Conservation (phyloP, 1,140 invertebrate species). For the Apis cerana region DNA sequence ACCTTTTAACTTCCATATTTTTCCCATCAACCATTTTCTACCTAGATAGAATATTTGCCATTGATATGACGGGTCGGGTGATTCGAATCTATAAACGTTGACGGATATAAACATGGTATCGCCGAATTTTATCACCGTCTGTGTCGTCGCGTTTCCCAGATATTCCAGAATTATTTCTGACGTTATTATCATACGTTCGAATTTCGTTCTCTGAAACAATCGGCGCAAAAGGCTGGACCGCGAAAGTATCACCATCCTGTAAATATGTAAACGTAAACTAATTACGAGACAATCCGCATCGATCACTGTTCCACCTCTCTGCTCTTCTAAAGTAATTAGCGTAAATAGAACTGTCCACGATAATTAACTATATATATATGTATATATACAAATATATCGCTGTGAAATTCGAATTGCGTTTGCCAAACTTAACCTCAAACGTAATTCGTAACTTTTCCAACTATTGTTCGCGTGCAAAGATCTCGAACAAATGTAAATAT, state of each 20-base stretch:
- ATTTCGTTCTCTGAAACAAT: background rate
- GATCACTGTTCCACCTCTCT: slow-evolving; percentile 43
- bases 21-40: too few relatives aligned
- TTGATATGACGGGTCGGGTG: background rate
- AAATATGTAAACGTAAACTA: slow-evolving; percentile 7
- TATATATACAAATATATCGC: background rate
- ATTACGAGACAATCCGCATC: slow-evolving; percentile 49
- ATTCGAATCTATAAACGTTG: background rate
- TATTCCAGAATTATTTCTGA: slow-evolving; percentile 12
- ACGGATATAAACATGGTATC: background rate
- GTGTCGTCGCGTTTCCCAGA: background rate
- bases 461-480: background rate
- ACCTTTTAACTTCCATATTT: background rate
- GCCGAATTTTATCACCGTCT: background rate
- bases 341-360: slow-evolving; percentile 50
- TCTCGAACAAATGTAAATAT: background rate
- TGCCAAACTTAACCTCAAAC: background rate
- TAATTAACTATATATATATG: slow-evolving; percentile 47
- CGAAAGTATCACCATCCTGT: background rate
- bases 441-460: slow-evolving; percentile 16
- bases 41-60: background rate
- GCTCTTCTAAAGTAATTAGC: slow-evolving; percentile 60
- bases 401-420: background rate
- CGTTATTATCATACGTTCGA: background rate
- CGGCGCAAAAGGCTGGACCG: background rate